Base-by-base conservation (phyloP, 2,113 vertebrate species). In the Acrocephalus kingi region DNA sequence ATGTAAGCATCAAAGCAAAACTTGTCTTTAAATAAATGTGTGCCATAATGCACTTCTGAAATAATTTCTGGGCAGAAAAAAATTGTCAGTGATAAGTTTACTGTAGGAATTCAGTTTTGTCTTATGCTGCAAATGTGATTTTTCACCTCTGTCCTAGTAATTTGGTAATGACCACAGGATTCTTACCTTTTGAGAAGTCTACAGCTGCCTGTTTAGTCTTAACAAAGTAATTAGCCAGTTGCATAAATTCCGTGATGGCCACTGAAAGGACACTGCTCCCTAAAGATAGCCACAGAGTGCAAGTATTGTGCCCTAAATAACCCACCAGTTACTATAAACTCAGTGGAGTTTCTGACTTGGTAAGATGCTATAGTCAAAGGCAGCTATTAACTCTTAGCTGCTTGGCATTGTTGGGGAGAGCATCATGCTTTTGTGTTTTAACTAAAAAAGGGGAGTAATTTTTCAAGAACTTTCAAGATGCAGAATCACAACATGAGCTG, bases 181-280 rank as follows among this genome's bases (percentile, higher is more conserved):
- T 82, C 54, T 14, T 59, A 43, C 64, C 55, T 95, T 97, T 79
- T 66, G 91, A 89, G 83, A 92, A 94, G 93, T 76, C 45, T 46
- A 66, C 56, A 90, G 35, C 45, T 96, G 76, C 21, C 67, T 95
- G 10, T 68, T 56, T 69, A 66, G 25, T 27, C 59, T 89, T 58
- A 77, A 28, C 49, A 69, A 78, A 87, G 37, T 19, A 33, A 76
- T 94, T 56, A 78, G 51, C 51, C 73, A 52, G 15, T 66, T 90
- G 48, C 25, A 9, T 90, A 15, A 95, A 91, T 93, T 92, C 75
- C 86, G 2, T 72, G 37, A 97, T 74, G 95, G 92, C 95, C 96
- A 97, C 90, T 86, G 92, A 98, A 98, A 98, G 96, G 97, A 97
- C 96, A 96, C 93, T 78, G 84, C 98, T 99, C 99, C 98, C 98